A percentile compares a stretch with the other conserved stretches of the same genome.
Conservation (phyloP, 1,140 invertebrate genomes). For the Aleiodes sp. region DNA sequence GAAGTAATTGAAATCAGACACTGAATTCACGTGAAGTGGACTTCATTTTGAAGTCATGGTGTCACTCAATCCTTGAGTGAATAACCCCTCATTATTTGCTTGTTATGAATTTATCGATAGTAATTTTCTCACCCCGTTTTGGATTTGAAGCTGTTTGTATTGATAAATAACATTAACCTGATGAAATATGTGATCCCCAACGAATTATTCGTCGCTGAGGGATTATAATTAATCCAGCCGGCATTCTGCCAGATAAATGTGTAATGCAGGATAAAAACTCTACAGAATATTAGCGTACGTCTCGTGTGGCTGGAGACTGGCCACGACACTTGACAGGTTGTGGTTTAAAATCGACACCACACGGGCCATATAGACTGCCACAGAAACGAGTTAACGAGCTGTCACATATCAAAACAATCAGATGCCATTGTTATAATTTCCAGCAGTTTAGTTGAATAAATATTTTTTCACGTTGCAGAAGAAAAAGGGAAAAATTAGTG, state of each 20-base stretch:
- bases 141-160: too few relatives aligned
- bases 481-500: too few relatives aligned
- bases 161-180: not conserved
- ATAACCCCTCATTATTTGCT: too few relatives aligned
- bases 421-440: not conserved
- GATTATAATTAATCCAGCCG: not conserved
- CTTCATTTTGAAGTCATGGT: too few relatives aligned
- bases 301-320: not conserved
- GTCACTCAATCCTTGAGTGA: too few relatives aligned
- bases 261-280: not conserved
- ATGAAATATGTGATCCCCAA: not conserved
- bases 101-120: too few relatives aligned
- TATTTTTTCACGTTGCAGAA: too few relatives aligned
- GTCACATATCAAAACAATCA: not conserved
- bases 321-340: slow-evolving; percentile 22
- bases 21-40: too few relatives aligned
- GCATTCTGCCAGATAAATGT: slow-evolving; percentile 8
- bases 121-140: too few relatives aligned
- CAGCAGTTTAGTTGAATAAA: not conserved
- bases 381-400: slow-evolving; percentile 20
- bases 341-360: slow-evolving; percentile 13
- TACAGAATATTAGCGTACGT: slow-evolving; percentile 13
- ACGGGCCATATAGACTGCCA: not conserved
- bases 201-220: not conserved
- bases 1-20: too few relatives aligned